Evolutionary conservation across 2,797 vertebrate genomes (phyloP), one percentile per base, ranked within the genome.

Genomic region (Pseudochirops corinnae): DNA sequence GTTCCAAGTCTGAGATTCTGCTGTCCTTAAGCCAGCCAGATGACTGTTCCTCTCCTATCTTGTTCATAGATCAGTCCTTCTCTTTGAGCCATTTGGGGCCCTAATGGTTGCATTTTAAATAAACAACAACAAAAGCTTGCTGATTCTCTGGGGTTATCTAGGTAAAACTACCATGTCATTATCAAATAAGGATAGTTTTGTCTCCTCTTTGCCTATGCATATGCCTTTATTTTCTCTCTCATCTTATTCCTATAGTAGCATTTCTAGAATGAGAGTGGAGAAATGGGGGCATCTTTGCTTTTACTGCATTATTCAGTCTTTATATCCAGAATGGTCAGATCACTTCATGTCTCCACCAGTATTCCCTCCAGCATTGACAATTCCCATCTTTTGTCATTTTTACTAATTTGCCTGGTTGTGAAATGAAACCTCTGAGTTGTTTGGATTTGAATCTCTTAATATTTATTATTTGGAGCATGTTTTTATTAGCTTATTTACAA

Each of bases 1-100:
- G 95, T 14, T 92, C 67, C 18, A 31, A 39, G 33, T 24, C 53
- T 97, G 97, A 97, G 97, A 96, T 93, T 92, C 6, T 57, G 3
- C 57, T 60, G 92, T 94, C 39, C 33, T 21, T n/a, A 26, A 31
- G 28, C 26, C 0, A 11, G 0, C 0, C 11, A 11, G 26, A 90
- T 28, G 26, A 7, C 39, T 2, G 31, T 39, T 90, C 21, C 10
- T 18, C 16, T 29, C 26, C 12, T 26, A 55, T 18, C 56, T 29
- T 10, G 10, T 50, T 46, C 74, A 28, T 21, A 50, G 21, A 87
- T 87, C 24, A 87, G 39, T 87, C 39, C 74, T 46, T 50, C 24
- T 9, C 26, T 87, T 39, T 46, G n/a, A 82, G 24, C n/a, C 39
- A 46, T 82, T 87, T 87, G 74, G 74, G 39, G 24, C 7, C 74